A percentile compares a stretch with the other conserved stretches of the same genome.
These are phyloP conservation scores for Cotesia chilonis DNA, from an alignment of 1,140 invertebrate genomes.

Conservation along the genomic window DNA sequence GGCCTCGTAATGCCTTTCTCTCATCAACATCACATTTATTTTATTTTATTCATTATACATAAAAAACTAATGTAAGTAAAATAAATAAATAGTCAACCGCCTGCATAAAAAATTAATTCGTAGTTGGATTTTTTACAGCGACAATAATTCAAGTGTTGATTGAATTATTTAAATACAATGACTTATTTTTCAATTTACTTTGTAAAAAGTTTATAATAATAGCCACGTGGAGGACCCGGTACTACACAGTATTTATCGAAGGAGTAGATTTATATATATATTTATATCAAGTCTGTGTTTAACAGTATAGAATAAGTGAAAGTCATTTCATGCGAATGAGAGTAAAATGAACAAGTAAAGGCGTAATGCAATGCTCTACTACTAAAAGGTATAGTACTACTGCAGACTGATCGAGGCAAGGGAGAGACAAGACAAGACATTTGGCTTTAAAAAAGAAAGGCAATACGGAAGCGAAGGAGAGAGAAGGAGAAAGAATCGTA, in stretches of 20 bases:
- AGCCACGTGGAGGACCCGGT: slow-evolving; percentile 1
- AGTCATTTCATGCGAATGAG: slow-evolving; percentile 43
- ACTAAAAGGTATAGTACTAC: too few species aligned
- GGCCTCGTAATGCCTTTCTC: slow-evolving; percentile 16
- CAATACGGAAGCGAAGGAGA: slow-evolving; percentile 18
- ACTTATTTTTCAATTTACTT: too few species aligned
- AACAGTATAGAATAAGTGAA: slow-evolving; percentile 48
- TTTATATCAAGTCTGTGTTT: too few species aligned
- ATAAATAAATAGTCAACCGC: too few species aligned
- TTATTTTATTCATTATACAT: background rate
- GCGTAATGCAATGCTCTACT: background rate
- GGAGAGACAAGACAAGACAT: slow-evolving; percentile 23
- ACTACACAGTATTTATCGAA: background rate
- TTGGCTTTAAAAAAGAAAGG: slow-evolving; percentile 19
- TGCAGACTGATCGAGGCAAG: background rate
- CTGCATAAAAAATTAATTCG: too few species aligned
- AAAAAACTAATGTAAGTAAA: background rate
- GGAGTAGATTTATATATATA: too few species aligned
- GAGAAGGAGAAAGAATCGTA: slow-evolving; percentile 28
- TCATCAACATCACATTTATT: background rate
- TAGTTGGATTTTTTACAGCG: too few species aligned
- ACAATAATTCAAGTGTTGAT: too few species aligned
- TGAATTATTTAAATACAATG: too few species aligned
- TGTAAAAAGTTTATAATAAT: too few species aligned
- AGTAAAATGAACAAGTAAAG: background rate